phyloP scores from a whole-genome alignment of 30 jellyfish, hydroid and myxozoan genomes.

The Pelagia noctiluca region DNA sequence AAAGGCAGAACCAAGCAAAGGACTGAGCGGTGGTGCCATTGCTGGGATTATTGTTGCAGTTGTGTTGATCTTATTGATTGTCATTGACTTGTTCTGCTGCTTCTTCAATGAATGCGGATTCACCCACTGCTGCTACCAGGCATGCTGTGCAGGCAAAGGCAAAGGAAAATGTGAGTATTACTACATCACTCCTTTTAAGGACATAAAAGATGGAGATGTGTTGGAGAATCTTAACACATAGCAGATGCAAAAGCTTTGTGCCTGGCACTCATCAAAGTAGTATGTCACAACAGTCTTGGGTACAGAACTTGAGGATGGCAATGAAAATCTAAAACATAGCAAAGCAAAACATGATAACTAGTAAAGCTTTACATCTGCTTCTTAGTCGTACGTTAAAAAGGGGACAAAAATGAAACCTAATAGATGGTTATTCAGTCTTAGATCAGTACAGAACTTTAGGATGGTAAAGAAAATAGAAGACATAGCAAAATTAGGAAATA shows the following conservation, averaged over 20 bases:
- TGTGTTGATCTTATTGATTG: constrained; percentile 73
- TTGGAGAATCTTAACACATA: no score
- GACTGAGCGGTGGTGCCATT: constrained; percentile 88
- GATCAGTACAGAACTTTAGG: background rate
- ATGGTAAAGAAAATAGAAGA: background rate
- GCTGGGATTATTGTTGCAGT: constrained; percentile 94
- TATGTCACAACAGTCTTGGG: background rate
- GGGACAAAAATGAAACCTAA: background rate
- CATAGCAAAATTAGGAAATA: background rate
- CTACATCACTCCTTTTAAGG: background rate
- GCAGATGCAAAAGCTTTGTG: background rate
- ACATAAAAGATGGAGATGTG: background rate
- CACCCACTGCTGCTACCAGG: constrained; percentile 88
- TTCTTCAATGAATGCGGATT: constrained; percentile 97
- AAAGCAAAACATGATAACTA: background rate
- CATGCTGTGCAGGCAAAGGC: constrained; percentile 90
- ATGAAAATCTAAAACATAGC: background rate
- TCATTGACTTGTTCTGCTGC: constrained; percentile 96
- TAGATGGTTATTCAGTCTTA: background rate
- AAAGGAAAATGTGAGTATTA: constrained; percentile 43
- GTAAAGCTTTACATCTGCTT: background rate
- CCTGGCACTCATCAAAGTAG: background rate
- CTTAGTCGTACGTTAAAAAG: background rate
- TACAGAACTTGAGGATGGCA: background rate
- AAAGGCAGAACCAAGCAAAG: constrained; percentile 23